Base-by-base conservation (phyloP, 2,113 vertebrate species). In the Phainopepla nitens region DNA sequence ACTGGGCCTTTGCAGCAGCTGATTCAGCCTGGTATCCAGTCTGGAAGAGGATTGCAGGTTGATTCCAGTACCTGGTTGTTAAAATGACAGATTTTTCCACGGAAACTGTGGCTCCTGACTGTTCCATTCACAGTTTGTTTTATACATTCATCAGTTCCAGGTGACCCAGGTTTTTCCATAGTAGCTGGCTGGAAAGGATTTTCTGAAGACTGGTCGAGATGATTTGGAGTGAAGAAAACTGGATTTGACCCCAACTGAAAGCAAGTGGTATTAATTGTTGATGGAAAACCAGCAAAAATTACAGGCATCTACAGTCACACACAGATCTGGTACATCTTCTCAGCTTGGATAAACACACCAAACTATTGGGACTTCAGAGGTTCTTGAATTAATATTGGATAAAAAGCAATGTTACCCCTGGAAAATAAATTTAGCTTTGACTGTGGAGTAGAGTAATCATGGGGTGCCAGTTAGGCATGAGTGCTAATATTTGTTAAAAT, bases 11-110 rank as follows among this genome's bases (percentile, higher is more conserved):
- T 71, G n/a, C 44, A 78, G 73, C 23, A 53, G 57, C 35, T 79
- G 53, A 47, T 60, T 35, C 51, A 84, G 70, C 29, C 69, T 57
- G 45, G 39, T 84, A 68, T 70, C 61, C 79, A 85, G 66, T 69
- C 51, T 91, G 82, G 78, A 39, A 78, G 49, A 77, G 85, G 72
- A 51, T 72, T 58, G 33, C 11, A 29, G 75, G 60, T 49, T 41
- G n/a, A n/a, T 83, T 89, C 54, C 56, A 58, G 64, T 31, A 90
- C 42, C 76, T 94, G 83, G 41, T 35, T 90, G 39, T 77, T 82
- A 77, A 95, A 97, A 83, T 25, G 5, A 33, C 56, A 64, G 72
- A 64, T 91, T 90, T 96, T 96, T 94, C 87, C 14, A 7, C 93
- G 92, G 95, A 94, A 97, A 94, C 7, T 2, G 2, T 82, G 92